A percentile compares a stretch with the other conserved stretches of the same genome.
phyloP scores from a whole-genome alignment of 92 coral and sea anemone species.

The Isaurus tuberculatus region DNA sequence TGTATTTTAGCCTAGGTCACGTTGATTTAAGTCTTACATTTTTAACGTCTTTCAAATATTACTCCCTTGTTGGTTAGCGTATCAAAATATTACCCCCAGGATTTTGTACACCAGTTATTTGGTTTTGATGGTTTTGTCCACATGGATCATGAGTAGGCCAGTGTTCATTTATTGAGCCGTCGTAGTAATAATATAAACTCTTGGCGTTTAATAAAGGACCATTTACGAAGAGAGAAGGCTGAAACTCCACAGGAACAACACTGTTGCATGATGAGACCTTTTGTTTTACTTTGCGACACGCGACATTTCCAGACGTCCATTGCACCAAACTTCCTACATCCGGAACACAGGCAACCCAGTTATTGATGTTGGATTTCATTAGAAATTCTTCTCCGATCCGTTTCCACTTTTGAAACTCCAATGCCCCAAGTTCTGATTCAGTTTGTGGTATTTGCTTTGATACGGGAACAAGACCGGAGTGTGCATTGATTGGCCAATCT shows the following conservation, averaged over 20 bases:
- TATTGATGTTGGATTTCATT: conserved; percentile 56
- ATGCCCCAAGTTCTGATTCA: conserved; percentile 45
- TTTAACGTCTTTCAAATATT: too few relatives aligned
- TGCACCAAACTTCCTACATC: conserved; percentile 37
- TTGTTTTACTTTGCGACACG: conserved; percentile 34
- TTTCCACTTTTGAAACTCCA: conserved; percentile 49
- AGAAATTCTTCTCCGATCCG: conserved; percentile 46
- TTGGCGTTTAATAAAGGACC: too few relatives aligned
- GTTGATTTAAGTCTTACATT: too few relatives aligned
- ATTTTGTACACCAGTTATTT: not conserved
- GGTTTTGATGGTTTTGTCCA: not conserved
- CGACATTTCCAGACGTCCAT: conserved; percentile 44
- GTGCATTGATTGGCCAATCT: not conserved
- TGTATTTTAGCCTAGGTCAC: too few relatives aligned
- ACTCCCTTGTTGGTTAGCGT: not conserved
- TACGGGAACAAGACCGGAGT: not conserved
- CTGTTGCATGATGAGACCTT: conserved; percentile 13
- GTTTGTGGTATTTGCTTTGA: conserved; percentile 38
- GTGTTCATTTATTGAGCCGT: not conserved
- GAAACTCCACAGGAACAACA: conserved; percentile 9
- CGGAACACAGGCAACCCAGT: conserved; percentile 55
- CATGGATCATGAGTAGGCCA: conserved; percentile 60
- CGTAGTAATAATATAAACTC: conserved; percentile 26
- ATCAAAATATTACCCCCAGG: not conserved
- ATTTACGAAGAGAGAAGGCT: not conserved